Evolutionary conservation across 2,888 invertebrate genomes (phyloP), one percentile per base, ranked within the genome.

Genomic region (Drosophila rubida): DNA sequence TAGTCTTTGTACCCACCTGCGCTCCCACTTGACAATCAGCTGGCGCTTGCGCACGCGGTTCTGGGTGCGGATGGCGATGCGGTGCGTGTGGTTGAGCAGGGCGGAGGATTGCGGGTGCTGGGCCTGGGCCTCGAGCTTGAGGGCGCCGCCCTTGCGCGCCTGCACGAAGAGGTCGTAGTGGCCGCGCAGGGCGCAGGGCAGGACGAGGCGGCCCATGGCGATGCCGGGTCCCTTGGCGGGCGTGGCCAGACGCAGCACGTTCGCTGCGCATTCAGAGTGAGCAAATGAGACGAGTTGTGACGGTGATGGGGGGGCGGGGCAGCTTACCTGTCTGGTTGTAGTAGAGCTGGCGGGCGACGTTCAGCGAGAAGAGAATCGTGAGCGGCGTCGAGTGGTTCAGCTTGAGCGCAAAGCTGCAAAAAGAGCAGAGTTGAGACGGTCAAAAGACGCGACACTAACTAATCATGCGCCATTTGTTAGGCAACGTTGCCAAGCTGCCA

Each of bases 21-120:
- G 76, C 27, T 91, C 91, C 92, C 92, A 92, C 75, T 92, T 92
- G 61, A 92, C 88, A 60, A 91, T 90, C 90, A 91, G 90, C 75
- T 92, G 91, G 39, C 90, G 90, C 70, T 91, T 92, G 14, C 91
- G 89, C 50, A 92, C 89, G n/a, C 91, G 90, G 79, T 92, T 92
- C 78, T 91, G 91, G 30, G 88, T 91, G 61, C 91, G 89, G 55
- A 92, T 90, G 63, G 80, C 85, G 44, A 90, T 88, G 69, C 90
- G 87, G 73, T 90, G 89, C 53, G 91, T 91, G 46, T 89, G 90
- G 82, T 92, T 91, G 66, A 91, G 79, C 62, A 92, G 77, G 4
- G 91, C 67, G 84, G 84, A 55, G 89, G 87, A 63, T 89, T 89
- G 89, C 1, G 92, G 91, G 82, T 92, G 91, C 55, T 83, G 74